phyloP scores from a whole-genome alignment of 92 coral and sea anemone species.

The Palythoa grandis region DNA sequence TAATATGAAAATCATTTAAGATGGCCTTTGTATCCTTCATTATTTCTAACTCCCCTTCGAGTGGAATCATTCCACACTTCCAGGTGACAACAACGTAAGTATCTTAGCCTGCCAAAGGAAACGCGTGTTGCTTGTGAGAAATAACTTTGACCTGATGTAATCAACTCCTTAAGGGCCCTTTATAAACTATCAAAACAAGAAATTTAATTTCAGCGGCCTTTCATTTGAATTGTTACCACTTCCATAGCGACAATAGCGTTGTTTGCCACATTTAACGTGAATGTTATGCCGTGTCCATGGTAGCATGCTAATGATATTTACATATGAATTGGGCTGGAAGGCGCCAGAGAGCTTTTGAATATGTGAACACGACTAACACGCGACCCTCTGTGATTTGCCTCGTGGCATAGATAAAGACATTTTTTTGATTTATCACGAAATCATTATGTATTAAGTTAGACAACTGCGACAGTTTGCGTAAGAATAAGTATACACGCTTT shows the following conservation, averaged over 20 bases:
- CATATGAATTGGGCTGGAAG: neutral
- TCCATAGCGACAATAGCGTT: slow-evolving; percentile 35
- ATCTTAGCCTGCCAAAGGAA: neutral
- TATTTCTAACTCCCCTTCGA: neutral
- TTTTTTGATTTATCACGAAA: too few relatives aligned
- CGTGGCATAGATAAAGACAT: too few relatives aligned
- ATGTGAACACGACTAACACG: neutral
- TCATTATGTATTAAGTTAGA: too few relatives aligned
- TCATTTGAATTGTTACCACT: neutral
- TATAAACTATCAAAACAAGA: slow-evolving; percentile 11
- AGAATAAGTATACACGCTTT: neutral
- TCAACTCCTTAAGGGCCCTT: neutral
- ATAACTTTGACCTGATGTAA: neutral
- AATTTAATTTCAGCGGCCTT: slow-evolving; percentile 29
- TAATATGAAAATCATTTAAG: slow-evolving; percentile 11
- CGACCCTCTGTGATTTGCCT: neutral
- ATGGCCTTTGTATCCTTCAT: slow-evolving; percentile 23
- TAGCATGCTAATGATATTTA: neutral
- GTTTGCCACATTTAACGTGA: slow-evolving; percentile 12
- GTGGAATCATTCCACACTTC: neutral
- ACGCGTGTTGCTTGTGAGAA: neutral
- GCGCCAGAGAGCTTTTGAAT: neutral
- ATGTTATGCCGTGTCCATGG: slow-evolving; percentile 3
- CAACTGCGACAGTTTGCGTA: neutral
- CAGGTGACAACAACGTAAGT: neutral